phyloP scores from a whole-genome alignment of 2,888 invertebrate genomes.

The Drosophila buzzatii region DNA sequence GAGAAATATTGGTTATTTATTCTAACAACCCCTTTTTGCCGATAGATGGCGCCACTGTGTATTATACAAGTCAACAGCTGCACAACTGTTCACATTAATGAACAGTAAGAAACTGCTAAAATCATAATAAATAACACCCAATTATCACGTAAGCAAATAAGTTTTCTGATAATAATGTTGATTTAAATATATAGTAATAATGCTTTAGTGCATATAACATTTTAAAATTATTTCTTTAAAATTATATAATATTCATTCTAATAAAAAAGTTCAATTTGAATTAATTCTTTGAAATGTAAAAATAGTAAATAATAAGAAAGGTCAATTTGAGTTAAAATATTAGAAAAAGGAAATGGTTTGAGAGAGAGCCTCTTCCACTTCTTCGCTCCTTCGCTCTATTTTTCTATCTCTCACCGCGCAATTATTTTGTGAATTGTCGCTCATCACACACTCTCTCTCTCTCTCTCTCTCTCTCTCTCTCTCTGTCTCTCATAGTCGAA shows the following conservation, averaged over 20 bases:
- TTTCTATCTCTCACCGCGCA: constrained; percentile 38
- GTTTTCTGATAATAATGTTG: too few species aligned
- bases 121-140: not conserved
- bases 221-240: too few species aligned
- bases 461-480: not conserved
- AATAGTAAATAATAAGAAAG: not conserved
- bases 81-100: constrained; percentile 14
- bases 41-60: constrained; percentile 29
- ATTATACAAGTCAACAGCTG: constrained; percentile 13
- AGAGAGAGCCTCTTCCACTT: not conserved
- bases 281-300: too few species aligned
- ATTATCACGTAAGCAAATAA: not conserved
- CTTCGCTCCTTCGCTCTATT: not conserved
- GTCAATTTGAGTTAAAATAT: not conserved
- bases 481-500: not conserved
- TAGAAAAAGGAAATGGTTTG: too few species aligned
- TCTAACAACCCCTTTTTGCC: not conserved
- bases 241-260: too few species aligned
- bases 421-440: constrained; percentile 16
- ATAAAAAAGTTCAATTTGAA: too few species aligned
- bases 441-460: constrained; percentile 17
- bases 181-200: too few species aligned
- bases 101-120: not conserved
- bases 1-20: not conserved
- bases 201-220: too few species aligned